Conservation (phyloP, 2,113 vertebrate species). For the Leptosomus discolor region DNA sequence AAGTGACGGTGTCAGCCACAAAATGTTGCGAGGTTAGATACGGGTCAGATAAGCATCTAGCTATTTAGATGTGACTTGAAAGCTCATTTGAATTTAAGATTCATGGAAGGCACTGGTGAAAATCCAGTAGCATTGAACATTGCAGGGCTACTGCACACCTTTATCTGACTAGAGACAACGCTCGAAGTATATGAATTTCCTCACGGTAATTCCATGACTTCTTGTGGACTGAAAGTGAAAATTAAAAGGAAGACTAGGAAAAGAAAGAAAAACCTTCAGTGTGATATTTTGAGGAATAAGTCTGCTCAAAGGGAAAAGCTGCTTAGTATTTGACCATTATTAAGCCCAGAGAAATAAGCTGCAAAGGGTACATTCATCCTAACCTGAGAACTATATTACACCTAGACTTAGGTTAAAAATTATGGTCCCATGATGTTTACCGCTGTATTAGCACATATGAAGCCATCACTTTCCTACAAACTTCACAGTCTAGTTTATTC, state of each 20-base stretch:
- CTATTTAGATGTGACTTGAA: not conserved
- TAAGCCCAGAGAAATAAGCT: not conserved
- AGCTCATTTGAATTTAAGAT: conserved; percentile 23
- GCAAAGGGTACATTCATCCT: not conserved
- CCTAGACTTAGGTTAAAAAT: not conserved
- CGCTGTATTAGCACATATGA: not conserved
- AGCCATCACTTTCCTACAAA: not conserved
- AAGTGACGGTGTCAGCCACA: conserved; percentile 37
- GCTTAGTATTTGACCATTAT: not conserved
- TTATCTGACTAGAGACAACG: not conserved
- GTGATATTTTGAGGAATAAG: not conserved
- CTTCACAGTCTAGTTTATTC: not conserved
- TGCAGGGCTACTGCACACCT: not conserved
- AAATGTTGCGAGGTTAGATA: conserved; percentile 37
- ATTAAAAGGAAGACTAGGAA: not conserved
- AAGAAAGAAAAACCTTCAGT: not conserved
- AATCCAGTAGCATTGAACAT: not conserved
- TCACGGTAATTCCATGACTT: not conserved
- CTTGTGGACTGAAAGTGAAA: not conserved
- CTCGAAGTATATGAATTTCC: not conserved
- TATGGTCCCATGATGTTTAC: not conserved
- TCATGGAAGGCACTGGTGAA: not conserved
- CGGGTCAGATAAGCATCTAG: conserved; percentile 23
- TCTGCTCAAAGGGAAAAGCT: not conserved
- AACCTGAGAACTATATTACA: not conserved